Percentiles rank a stretch among this genome's conserved stretches.
Conservation (phyloP, 2,113 vertebrate species). For the Euleptes europaea region DNA sequence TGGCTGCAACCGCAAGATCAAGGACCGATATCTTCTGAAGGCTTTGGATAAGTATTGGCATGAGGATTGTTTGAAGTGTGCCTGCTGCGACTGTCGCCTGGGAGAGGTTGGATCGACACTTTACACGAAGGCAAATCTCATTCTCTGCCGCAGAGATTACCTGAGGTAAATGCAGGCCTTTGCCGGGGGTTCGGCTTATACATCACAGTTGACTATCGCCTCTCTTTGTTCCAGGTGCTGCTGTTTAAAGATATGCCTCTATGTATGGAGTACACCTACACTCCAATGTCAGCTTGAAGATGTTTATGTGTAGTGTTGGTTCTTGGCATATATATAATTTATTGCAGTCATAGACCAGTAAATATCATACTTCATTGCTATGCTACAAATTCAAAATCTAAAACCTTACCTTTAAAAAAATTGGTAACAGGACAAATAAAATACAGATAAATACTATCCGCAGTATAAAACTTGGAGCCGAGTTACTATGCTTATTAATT, state of each 20-base stretch:
- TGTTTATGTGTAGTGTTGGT: neutral
- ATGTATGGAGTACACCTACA: neutral
- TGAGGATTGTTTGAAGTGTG: slow-evolving; percentile 98
- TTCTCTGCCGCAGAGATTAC: slow-evolving; percentile 98
- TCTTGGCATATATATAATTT: neutral
- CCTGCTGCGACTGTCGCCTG: slow-evolving; percentile 98
- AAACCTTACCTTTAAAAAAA: too few relatives aligned
- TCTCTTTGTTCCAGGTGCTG: neutral
- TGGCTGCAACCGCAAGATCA: slow-evolving; percentile 99
- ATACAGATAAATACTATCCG: too few relatives aligned
- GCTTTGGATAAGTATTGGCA: slow-evolving; percentile 99
- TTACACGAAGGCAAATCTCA: slow-evolving; percentile 99
- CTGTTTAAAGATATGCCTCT: neutral
- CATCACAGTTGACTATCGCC: neutral
- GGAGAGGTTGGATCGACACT: slow-evolving; percentile 99
- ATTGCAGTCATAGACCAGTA: too few relatives aligned
- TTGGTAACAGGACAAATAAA: too few relatives aligned
- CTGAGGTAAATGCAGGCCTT: slow-evolving; percentile 85
- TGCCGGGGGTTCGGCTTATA: neutral
- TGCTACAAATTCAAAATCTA: too few relatives aligned
- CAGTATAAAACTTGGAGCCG: too few relatives aligned
- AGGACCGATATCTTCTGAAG: slow-evolving; percentile 99
- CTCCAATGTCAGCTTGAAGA: neutral
- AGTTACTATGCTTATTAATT: too few relatives aligned
- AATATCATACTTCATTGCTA: too few relatives aligned